phyloP scores from a whole-genome alignment of 2,113 vertebrate genomes.

The Indicator indicator region DNA sequence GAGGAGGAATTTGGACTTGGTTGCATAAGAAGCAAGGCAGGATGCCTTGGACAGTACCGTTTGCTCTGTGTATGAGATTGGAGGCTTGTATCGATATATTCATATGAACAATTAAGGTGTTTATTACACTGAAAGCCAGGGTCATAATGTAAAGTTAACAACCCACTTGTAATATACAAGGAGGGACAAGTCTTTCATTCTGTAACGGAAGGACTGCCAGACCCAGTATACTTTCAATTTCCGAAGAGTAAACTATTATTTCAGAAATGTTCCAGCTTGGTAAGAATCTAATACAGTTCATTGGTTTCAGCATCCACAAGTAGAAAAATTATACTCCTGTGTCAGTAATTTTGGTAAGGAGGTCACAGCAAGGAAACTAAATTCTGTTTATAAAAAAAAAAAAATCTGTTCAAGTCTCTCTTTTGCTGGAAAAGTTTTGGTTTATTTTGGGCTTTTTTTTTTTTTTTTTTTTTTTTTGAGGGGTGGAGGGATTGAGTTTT shows the following conservation, averaged over 20 bases:
- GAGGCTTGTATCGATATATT: neutral
- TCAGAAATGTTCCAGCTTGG: neutral
- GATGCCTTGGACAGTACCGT: neutral
- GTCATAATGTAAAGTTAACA: neutral
- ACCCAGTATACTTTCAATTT: neutral
- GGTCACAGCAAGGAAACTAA: neutral
- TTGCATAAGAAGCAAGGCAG: neutral
- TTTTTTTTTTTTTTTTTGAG: too few relatives aligned
- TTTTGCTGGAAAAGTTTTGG: constrained; percentile 41
- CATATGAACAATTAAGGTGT: neutral
- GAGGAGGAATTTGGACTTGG: neutral
- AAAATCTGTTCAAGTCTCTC: neutral
- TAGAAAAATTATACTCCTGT: neutral
- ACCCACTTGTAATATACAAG: neutral
- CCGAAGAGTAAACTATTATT: neutral
- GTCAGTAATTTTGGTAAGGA: neutral
- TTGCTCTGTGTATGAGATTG: neutral
- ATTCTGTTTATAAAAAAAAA: neutral
- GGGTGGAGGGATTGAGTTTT: too few relatives aligned
- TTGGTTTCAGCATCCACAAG: neutral
- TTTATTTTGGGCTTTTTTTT: neutral
- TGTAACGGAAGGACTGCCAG: neutral
- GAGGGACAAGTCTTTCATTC: neutral
- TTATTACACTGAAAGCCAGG: neutral
- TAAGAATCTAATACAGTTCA: neutral